These are phyloP conservation scores for Gasterosteus aculeatus DNA, from an alignment of 2,113 vertebrate genomes.

Conservation along the genomic window DNA sequence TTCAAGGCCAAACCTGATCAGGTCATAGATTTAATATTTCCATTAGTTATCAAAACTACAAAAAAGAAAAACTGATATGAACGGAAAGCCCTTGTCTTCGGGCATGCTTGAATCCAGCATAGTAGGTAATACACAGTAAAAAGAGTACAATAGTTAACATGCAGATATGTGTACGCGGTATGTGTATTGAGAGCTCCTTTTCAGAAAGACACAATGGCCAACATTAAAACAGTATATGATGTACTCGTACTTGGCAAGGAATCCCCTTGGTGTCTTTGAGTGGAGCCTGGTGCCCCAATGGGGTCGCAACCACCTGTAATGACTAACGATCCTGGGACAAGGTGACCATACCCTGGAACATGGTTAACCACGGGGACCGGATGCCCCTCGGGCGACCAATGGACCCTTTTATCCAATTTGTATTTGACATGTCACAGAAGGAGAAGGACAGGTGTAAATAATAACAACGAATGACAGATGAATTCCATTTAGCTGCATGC, in stretches of 20 bases:
- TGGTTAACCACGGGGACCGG: background rate
- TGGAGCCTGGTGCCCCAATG: background rate
- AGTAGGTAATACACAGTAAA: background rate
- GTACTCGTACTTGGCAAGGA: background rate
- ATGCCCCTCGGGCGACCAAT: background rate
- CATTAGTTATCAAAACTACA: background rate
- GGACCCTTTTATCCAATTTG: background rate
- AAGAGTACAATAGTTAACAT: background rate
- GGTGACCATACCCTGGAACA: background rate
- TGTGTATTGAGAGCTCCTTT: background rate
- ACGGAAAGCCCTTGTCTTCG: background rate
- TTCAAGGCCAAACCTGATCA: too few relatives aligned
- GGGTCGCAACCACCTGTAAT: background rate
- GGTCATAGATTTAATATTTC: background rate
- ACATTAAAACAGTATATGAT: background rate
- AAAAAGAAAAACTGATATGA: background rate
- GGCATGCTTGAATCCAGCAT: background rate
- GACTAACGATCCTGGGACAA: background rate
- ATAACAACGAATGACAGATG: background rate
- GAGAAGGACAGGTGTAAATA: background rate
- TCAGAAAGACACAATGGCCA: background rate
- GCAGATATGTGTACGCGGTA: background rate
- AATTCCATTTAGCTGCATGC: constrained; percentile 10
- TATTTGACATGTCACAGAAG: background rate
- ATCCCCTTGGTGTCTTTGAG: background rate